Percentiles rank a stretch among this genome's conserved stretches.
Evolutionary conservation across 2,113 vertebrate species (phyloP).

Genomic region (Gymnobelideus leadbeateri): DNA sequence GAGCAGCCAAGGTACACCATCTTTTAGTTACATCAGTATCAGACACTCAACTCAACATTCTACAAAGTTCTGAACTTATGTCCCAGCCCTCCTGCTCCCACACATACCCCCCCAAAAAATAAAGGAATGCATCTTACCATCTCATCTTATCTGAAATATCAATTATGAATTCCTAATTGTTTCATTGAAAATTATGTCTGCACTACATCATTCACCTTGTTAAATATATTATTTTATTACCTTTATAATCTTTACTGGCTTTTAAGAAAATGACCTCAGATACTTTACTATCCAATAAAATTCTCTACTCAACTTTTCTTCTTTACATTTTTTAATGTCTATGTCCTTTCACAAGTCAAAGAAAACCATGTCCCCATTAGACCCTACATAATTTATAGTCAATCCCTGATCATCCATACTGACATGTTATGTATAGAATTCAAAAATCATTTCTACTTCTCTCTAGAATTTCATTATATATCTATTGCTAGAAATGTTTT

Average conservation of each 20-base stretch:
- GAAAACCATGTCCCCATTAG: neutral
- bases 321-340: slow-evolving; percentile 24
- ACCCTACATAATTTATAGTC: slow-evolving; percentile 29
- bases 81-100: neutral
- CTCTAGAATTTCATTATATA: slow-evolving; percentile 14
- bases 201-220: slow-evolving; percentile 20
- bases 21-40: neutral
- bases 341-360: slow-evolving; percentile 10
- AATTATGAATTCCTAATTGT: neutral
- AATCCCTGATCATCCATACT: slow-evolving; percentile 15
- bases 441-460: slow-evolving; percentile 43
- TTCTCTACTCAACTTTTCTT: slow-evolving; percentile 44
- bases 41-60: neutral
- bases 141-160: neutral
- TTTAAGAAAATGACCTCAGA: slow-evolving; percentile 29
- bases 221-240: slow-evolving; percentile 24
- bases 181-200: slow-evolving; percentile 3
- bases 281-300: neutral
- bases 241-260: slow-evolving; percentile 30
- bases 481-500: neutral
- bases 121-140: neutral
- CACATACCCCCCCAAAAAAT: fast-evolving
- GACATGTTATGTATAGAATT: slow-evolving; percentile 50
- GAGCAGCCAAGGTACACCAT: neutral
- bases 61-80: neutral